These are phyloP conservation scores for Poecilus cupreus DNA, from an alignment of 2,888 invertebrate species.

Conservation along the genomic window DNA sequence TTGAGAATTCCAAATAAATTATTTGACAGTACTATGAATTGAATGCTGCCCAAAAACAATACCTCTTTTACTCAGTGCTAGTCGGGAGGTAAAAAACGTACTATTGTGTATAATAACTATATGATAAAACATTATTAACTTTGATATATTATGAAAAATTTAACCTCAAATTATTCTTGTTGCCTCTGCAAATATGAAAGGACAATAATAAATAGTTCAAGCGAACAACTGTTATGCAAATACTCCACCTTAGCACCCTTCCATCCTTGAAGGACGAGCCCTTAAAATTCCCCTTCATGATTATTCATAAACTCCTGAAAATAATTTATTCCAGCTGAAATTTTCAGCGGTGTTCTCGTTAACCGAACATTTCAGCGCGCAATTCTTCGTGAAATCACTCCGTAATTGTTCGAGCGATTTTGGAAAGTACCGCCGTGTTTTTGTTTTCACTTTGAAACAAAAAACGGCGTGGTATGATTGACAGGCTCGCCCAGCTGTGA, in stretches of 20 bases:
- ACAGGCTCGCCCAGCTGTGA: constrained; percentile 31
- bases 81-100: too few species aligned
- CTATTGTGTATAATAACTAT: too few species aligned
- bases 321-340: constrained; percentile 38
- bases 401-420: neutral
- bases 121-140: too few species aligned
- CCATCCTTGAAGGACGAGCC: constrained; percentile 2
- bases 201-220: constrained; percentile 13
- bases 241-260: constrained; percentile 6
- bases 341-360: neutral
- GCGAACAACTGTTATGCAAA: constrained; percentile 33
- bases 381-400: neutral
- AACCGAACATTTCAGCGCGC: neutral
- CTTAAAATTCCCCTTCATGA: constrained; percentile 50
- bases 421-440: constrained; percentile 21
- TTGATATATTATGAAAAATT: neutral
- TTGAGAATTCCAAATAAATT: too few species aligned
- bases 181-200: neutral
- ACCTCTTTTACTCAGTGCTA: too few species aligned
- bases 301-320: constrained; percentile 27
- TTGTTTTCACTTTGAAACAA: constrained; percentile 7
- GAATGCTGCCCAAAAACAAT: too few species aligned
- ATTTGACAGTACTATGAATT: too few species aligned
- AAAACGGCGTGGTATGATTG: neutral
- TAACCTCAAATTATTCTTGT: neutral